phyloP scores from a whole-genome alignment of 1,140 invertebrate genomes.

The Pseudomyrmex flavicornis region DNA sequence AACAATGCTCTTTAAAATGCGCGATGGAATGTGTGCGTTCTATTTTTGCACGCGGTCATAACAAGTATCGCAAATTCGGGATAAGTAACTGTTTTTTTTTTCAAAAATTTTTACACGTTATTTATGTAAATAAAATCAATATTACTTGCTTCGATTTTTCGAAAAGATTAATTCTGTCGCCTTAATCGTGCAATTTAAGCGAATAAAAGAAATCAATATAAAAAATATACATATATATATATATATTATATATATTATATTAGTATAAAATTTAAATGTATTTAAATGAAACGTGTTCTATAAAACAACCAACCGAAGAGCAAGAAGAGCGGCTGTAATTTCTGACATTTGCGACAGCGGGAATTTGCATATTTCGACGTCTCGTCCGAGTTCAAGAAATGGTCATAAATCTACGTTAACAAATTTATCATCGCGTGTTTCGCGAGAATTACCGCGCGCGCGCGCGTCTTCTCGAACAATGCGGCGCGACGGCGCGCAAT shows the following conservation, averaged over 20 bases:
- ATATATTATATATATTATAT: no score
- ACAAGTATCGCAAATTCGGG: no score
- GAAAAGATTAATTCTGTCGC: no score
- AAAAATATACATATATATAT: no score
- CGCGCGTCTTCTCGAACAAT: conserved; percentile 14
- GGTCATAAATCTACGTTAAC: conserved; percentile 14
- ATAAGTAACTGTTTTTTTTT: no score
- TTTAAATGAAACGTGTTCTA: no score
- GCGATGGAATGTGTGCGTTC: background rate
- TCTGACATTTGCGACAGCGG: background rate
- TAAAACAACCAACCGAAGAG: background rate
- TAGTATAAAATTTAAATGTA: no score
- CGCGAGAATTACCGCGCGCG: conserved; percentile 3
- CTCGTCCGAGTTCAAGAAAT: conserved; percentile 15
- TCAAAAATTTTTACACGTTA: no score
- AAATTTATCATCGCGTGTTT: conserved; percentile 35
- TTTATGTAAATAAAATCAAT: no score
- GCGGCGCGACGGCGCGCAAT: background rate
- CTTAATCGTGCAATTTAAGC: no score
- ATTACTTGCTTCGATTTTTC: no score
- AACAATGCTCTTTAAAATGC: conserved; percentile 26
- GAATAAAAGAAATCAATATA: background rate
- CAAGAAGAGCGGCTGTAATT: background rate
- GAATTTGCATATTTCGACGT: conserved; percentile 1
- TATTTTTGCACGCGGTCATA: background rate